phyloP scores from a whole-genome alignment of 2,888 invertebrate genomes.

The Ichneumoninae sp. region DNA sequence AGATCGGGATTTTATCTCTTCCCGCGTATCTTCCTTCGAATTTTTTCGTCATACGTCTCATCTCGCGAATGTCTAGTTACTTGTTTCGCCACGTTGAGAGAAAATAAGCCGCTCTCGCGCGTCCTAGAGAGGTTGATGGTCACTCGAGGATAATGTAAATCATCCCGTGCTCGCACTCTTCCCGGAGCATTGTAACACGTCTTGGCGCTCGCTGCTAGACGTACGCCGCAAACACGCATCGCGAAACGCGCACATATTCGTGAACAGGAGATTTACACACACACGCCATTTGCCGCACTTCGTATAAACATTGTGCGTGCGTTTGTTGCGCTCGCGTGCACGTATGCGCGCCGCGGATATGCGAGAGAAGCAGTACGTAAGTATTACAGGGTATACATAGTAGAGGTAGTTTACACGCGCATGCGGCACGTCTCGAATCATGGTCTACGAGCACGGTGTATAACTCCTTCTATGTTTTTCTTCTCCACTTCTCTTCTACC shows the following conservation, averaged over 20 bases:
- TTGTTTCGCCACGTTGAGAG: slow-evolving; percentile 67
- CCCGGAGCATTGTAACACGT: slow-evolving; percentile 75
- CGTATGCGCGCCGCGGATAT: slow-evolving; percentile 33
- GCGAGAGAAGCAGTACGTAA: slow-evolving; percentile 40
- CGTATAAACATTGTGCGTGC: slow-evolving; percentile 21
- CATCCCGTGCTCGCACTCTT: slow-evolving; percentile 72
- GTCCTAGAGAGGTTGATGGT: slow-evolving; percentile 75
- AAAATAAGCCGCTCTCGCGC: slow-evolving; percentile 3
- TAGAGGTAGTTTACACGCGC: slow-evolving; percentile 54
- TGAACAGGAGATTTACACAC: slow-evolving; percentile 26
- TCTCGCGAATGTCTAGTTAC: slow-evolving; percentile 61
- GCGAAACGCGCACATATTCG: slow-evolving; percentile 40
- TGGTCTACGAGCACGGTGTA: slow-evolving; percentile 57
- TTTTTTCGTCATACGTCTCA: not conserved
- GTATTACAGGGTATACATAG: slow-evolving; percentile 55
- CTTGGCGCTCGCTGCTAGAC: slow-evolving; percentile 45
- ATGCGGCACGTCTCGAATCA: slow-evolving; percentile 56
- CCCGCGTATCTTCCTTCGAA: not conserved
- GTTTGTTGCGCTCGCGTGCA: slow-evolving; percentile 40
- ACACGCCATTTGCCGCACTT: slow-evolving; percentile 29
- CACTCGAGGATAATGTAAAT: slow-evolving; percentile 80
- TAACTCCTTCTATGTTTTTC: slow-evolving; percentile 52
- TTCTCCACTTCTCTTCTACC: slow-evolving; percentile 12
- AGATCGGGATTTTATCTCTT: no score
- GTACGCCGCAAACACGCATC: slow-evolving; percentile 56